Evolutionary conservation across 2,888 invertebrate species (phyloP).

Genomic region (Ernsta delagoae): DNA sequence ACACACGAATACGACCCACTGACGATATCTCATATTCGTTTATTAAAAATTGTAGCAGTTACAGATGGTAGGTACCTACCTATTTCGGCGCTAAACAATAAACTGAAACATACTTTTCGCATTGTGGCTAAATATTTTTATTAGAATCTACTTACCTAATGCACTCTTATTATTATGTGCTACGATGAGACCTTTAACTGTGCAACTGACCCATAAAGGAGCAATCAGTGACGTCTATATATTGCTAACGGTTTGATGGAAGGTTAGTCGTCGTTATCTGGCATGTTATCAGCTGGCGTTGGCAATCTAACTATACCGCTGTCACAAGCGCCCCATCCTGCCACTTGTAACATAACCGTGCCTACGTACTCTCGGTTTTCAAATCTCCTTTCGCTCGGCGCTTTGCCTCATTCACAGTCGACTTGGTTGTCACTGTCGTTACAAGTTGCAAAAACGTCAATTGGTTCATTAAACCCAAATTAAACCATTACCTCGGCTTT

Average conservation of each 20-base stretch:
- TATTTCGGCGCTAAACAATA: too few species aligned
- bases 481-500: slow-evolving; percentile 66
- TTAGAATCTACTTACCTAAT: not conserved
- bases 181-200: slow-evolving; percentile 25
- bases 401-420: slow-evolving; percentile 61
- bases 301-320: slow-evolving; percentile 77
- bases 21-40: too few species aligned
- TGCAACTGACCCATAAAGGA: slow-evolving; percentile 29
- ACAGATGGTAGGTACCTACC: too few species aligned
- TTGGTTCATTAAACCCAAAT: slow-evolving; percentile 75
- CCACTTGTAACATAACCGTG: slow-evolving; percentile 75
- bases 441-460: slow-evolving; percentile 75
- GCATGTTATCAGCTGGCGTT: slow-evolving; percentile 69
- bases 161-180: slow-evolving; percentile 20
- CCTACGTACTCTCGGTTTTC: slow-evolving; percentile 76
- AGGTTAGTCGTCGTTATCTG: slow-evolving; percentile 59
- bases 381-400: slow-evolving; percentile 73
- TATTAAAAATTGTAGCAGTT: too few species aligned
- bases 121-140: too few species aligned
- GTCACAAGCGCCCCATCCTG: slow-evolving; percentile 66
- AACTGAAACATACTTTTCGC: too few species aligned
- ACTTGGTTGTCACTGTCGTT: slow-evolving; percentile 60
- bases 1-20: too few species aligned
- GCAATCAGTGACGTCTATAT: slow-evolving; percentile 42
- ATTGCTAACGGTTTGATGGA: slow-evolving; percentile 49